phyloP scores from a whole-genome alignment of 2,888 invertebrate species.

The Aspidiotus destructor region DNA sequence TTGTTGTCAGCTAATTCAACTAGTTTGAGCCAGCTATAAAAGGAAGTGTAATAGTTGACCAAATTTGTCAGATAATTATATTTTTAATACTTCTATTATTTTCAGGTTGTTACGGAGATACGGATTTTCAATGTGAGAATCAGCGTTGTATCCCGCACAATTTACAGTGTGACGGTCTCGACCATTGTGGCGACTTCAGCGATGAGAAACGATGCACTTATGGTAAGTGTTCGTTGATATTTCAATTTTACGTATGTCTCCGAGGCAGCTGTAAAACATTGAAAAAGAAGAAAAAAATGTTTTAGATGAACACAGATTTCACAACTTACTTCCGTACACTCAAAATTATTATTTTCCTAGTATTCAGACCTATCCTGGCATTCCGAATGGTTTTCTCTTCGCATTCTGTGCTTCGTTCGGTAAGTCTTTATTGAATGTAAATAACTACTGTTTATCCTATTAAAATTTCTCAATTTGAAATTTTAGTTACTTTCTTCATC shows the following conservation, averaged over 20 bases:
- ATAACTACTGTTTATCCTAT: not conserved
- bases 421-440: conserved; percentile 35
- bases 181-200: conserved; percentile 64
- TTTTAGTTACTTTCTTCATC: conserved; percentile 21
- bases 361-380: conserved; percentile 50
- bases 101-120: conserved; percentile 56
- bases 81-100: not conserved
- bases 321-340: conserved; percentile 55
- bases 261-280: not conserved
- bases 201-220: conserved; percentile 57
- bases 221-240: conserved; percentile 36
- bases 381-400: conserved; percentile 15
- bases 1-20: too few species aligned
- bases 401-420: conserved; percentile 42
- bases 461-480: not conserved
- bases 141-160: conserved; percentile 58
- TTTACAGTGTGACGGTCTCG: conserved; percentile 62
- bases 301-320: conserved; percentile 48
- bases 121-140: conserved; percentile 61
- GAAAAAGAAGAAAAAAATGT: conserved; percentile 37
- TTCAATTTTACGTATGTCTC: not conserved
- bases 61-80: not conserved
- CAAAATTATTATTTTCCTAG: conserved; percentile 65
- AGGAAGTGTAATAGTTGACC: not conserved
- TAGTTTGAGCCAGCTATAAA: too few species aligned